Base-by-base conservation (phyloP, 2,797 vertebrate species). In the Cyprinella venusta region DNA sequence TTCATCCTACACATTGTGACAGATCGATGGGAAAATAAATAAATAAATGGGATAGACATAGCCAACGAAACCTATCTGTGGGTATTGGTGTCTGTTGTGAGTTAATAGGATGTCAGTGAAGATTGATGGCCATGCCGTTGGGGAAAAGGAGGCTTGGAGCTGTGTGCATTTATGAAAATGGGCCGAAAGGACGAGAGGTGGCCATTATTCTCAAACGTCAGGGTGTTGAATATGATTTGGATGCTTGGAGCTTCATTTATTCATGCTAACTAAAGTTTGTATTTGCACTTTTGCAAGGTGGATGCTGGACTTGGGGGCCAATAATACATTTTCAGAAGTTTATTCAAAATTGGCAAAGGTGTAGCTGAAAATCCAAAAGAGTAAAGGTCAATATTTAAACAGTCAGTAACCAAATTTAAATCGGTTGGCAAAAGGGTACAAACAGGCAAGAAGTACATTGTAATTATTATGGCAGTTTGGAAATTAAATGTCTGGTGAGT, bases 31-130 rank as follows among this genome's bases (percentile, higher is more conserved):
- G 42, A 61, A 87, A 87, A 88, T 85, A 90, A 87, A 88, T 82
- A 90, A 88, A 88, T 85, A 87, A 86, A 76, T 80, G 33, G 77
- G 80, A 82, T 80, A 80, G 87, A 87, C 87, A 86, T 82, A 84
- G 87, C 84, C 85, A 84, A 84, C 78, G 77, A 84, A 84, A 89
- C 86, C 87, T 88, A 85, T 89, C 87, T 88, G 85, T 87, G 85
- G 87, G 85, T 87, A 76, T 85, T 87, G 84, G 86, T 88, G 84
- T 90, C 89, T 88, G 85, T 88, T 88, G 85, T 64, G 80, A 88
- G 89, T 86, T 90, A 90, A 90, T 90, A 90, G 88, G 87, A 87
- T 88, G 89, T 90, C 89, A 88, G 84, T 80, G 87, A 86, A 90
- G 89, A 90, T 88, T 90, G 89, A 90, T 88, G 82, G 79, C 84